Evolutionary conservation across 1,140 invertebrate species (phyloP).

Genomic region (Whitmania pigra): DNA sequence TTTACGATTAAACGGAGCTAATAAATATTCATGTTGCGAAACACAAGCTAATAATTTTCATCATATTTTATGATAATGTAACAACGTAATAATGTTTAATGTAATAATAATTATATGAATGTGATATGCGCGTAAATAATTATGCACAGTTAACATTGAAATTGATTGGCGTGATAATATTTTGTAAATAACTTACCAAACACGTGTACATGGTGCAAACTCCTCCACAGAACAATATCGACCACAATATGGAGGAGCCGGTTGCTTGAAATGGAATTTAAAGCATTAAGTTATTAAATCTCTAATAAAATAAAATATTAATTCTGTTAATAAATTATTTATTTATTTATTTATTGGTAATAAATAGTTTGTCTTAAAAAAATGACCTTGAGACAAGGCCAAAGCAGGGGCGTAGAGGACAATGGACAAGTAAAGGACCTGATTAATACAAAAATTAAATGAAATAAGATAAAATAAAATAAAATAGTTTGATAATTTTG

Average conservation of each 20-base stretch:
- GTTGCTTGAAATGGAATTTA: constrained; percentile 47
- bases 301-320: no score
- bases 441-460: neutral
- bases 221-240: constrained; percentile 47
- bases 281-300: neutral
- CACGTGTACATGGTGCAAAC: constrained; percentile 69
- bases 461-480: neutral
- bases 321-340: neutral
- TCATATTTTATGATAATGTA: no score
- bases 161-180: no score
- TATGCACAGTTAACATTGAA: no score
- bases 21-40: no score
- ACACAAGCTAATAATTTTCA: no score
- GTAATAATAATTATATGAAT: no score
- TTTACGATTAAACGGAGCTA: neutral
- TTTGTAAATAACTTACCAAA: constrained; percentile 53
- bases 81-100: no score
- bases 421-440: constrained; percentile 36
- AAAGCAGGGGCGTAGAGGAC: constrained; percentile 36
- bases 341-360: constrained; percentile 1
- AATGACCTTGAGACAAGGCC: constrained; percentile 33
- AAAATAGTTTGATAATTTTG: neutral
- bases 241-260: constrained; percentile 58
- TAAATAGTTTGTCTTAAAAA: neutral
- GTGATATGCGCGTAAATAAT: no score